Evolutionary conservation across 2,797 vertebrate genomes (phyloP).

Genomic region (Onychomys arenicola): DNA sequence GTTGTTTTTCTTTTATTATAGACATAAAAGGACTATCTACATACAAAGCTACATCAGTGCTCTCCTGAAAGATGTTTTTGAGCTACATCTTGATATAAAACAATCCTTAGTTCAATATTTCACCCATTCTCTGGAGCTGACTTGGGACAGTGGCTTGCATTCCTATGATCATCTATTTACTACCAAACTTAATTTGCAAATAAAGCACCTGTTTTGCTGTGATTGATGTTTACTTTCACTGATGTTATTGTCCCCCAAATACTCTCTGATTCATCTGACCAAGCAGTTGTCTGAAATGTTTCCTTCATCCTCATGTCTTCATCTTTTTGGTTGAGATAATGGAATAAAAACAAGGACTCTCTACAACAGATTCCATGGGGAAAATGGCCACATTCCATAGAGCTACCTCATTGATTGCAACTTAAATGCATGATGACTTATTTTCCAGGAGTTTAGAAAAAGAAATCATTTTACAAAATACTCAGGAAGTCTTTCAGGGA

Average conservation of each 20-base stretch:
- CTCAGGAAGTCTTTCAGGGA: slow-evolving; percentile 63
- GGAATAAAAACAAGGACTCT: slow-evolving; percentile 39
- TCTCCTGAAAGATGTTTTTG: slow-evolving; percentile 37
- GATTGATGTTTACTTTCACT: not conserved
- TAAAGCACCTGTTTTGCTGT: not conserved
- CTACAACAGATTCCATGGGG: not conserved
- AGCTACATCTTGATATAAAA: not conserved
- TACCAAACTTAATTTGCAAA: not conserved
- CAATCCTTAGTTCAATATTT: not conserved
- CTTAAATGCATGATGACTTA: slow-evolving; percentile 54
- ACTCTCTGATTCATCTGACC: not conserved
- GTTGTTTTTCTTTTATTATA: slow-evolving; percentile 6
- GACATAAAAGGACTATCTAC: not conserved
- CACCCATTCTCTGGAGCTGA: not conserved
- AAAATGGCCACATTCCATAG: not conserved
- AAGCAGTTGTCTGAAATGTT: not conserved
- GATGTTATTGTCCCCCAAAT: not conserved
- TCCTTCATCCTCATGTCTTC: not conserved
- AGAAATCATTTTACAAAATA: slow-evolving; percentile 65
- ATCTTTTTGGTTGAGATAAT: not conserved
- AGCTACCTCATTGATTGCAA: slow-evolving; percentile 46
- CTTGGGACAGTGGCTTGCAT: not conserved
- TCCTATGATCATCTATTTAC: not conserved
- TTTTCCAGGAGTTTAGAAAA: slow-evolving; percentile 55
- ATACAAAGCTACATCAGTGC: not conserved